Conservation (phyloP, 2,888 invertebrate genomes). For the Cephalotes varians region DNA sequence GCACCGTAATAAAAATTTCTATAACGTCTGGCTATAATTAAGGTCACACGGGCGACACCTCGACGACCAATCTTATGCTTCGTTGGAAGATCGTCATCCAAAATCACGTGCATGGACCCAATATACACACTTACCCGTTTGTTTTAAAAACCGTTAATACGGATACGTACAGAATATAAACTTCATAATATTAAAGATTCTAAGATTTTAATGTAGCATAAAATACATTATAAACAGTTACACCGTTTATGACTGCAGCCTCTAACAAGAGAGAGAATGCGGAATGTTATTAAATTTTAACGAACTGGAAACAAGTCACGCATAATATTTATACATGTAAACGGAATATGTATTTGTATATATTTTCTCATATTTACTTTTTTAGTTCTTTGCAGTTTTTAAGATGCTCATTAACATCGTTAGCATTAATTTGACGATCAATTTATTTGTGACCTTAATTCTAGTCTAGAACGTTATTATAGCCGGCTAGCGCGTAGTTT, state of each 20-base stretch:
- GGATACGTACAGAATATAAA: slow-evolving; percentile 24
- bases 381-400: too few species aligned
- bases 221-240: slow-evolving; percentile 37
- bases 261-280: background rate
- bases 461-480: too few species aligned
- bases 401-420: too few species aligned
- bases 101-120: slow-evolving; percentile 8
- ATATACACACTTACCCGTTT: background rate
- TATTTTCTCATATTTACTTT: background rate
- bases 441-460: too few species aligned
- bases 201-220: slow-evolving; percentile 50
- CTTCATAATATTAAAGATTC: slow-evolving; percentile 44
- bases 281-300: slow-evolving; percentile 58
- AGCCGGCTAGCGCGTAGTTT: too few species aligned
- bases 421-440: too few species aligned
- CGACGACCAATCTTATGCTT: slow-evolving; percentile 33
- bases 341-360: background rate
- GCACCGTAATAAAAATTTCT: slow-evolving; percentile 56
- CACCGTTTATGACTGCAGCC: slow-evolving; percentile 35
- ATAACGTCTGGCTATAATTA: slow-evolving; percentile 53
- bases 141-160: background rate
- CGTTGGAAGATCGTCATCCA: slow-evolving; percentile 17
- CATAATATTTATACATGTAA: slow-evolving; percentile 12
- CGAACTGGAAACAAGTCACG: background rate
- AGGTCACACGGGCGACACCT: slow-evolving; percentile 14